Evolutionary conservation across 2,888 invertebrate species (phyloP).

Genomic region (Cerastoderma edule): DNA sequence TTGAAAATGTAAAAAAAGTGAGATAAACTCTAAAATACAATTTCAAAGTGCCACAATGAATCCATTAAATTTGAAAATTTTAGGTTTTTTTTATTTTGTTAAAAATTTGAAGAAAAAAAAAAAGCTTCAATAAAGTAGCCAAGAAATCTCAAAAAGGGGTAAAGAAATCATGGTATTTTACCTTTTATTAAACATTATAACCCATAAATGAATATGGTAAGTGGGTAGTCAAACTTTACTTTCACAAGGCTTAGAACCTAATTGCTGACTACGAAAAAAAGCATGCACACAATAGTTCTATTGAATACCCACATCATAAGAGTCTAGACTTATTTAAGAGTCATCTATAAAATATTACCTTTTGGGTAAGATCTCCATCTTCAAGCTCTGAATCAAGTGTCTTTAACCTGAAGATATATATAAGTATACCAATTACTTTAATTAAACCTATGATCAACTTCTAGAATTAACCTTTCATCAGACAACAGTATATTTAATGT

Average conservation of each 20-base stretch:
- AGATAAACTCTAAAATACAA: too few relatives aligned
- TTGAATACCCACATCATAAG: too few relatives aligned
- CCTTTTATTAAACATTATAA: not conserved
- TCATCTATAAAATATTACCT: slow-evolving; percentile 62
- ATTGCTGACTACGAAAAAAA: not conserved
- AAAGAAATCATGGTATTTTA: not conserved
- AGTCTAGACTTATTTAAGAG: too few relatives aligned
- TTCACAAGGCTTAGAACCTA: not conserved
- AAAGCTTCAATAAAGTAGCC: not conserved
- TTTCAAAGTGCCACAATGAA: not conserved
- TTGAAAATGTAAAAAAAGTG: too few relatives aligned
- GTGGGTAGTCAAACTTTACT: not conserved
- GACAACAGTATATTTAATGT: too few relatives aligned
- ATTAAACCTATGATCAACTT: too few relatives aligned
- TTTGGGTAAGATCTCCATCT: slow-evolving; percentile 75
- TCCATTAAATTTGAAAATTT: not conserved
- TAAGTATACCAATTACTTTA: not conserved
- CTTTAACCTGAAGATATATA: slow-evolving; percentile 65
- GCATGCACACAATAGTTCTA: too few relatives aligned
- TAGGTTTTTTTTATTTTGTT: slow-evolving; percentile 1
- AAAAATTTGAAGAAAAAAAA: not conserved
- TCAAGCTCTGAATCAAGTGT: slow-evolving; percentile 68
- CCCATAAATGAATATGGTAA: not conserved
- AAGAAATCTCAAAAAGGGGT: not conserved
- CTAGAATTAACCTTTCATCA: too few relatives aligned